phyloP scores from a whole-genome alignment of 2,797 vertebrate species.

The Peromyscus attwateri region DNA sequence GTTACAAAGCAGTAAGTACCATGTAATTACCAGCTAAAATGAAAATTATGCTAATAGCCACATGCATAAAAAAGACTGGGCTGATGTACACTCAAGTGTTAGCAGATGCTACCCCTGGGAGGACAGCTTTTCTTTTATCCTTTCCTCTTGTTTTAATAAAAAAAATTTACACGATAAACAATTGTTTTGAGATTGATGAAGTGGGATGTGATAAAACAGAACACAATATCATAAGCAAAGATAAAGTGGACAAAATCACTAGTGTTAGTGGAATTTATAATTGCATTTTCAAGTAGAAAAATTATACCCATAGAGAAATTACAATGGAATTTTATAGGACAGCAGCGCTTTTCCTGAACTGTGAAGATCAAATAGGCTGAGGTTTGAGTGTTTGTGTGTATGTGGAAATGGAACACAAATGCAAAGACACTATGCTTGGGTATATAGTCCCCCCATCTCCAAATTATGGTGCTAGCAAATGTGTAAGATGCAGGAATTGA shows the following conservation, averaged over 20 bases:
- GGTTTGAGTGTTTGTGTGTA: conserved; percentile 42
- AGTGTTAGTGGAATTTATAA: conserved; percentile 42
- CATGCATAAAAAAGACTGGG: conserved; percentile 46
- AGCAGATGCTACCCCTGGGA: conserved; percentile 58
- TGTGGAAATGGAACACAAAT: conserved; percentile 55
- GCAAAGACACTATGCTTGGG: background rate
- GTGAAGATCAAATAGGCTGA: background rate
- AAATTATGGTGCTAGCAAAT: conserved; percentile 38
- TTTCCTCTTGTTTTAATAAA: background rate
- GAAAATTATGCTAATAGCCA: conserved; percentile 75
- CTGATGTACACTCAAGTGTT: conserved; percentile 63
- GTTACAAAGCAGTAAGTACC: conserved; percentile 62
- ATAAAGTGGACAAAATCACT: background rate
- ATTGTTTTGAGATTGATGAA: conserved; percentile 56
- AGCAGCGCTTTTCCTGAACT: conserved; percentile 1
- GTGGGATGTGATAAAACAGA: conserved; percentile 14
- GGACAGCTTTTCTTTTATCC: background rate
- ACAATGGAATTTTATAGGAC: conserved; percentile 41
- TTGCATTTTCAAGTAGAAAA: conserved; percentile 54
- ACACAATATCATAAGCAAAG: conserved; percentile 30
- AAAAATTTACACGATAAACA: background rate
- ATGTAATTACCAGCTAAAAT: conserved; percentile 68
- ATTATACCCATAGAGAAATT: conserved; percentile 29
- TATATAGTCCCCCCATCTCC: background rate
- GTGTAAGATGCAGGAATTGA: background rate